These are phyloP conservation scores for Loris lydekkerianus DNA, from an alignment of 2,797 vertebrate species.

Conservation along the genomic window DNA sequence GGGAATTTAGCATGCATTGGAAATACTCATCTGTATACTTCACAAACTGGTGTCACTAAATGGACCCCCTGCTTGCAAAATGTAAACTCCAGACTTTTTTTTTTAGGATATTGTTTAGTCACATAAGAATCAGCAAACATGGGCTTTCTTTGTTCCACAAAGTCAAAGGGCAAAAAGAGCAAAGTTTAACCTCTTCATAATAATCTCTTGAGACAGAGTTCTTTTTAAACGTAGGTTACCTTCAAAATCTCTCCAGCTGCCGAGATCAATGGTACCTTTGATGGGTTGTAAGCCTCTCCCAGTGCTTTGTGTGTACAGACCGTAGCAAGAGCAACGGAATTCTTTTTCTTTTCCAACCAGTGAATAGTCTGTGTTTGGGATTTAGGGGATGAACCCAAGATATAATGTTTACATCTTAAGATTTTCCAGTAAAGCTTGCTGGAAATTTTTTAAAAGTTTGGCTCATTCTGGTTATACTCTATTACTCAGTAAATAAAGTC, in stretches of 20 bases:
- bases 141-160: slow-evolving; percentile 25
- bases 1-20: not conserved
- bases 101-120: not conserved
- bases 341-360: not conserved
- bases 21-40: not conserved
- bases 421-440: slow-evolving; percentile 80
- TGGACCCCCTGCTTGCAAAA: not conserved
- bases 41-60: not conserved
- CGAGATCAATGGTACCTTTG: not conserved
- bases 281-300: slow-evolving; percentile 42
- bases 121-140: not conserved
- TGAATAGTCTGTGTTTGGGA: slow-evolving; percentile 37
- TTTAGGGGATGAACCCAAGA: slow-evolving; percentile 76
- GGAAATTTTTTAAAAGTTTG: slow-evolving; percentile 60
- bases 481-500: slow-evolving; percentile 54
- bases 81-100: not conserved
- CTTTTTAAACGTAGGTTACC: slow-evolving; percentile 25
- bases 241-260: slow-evolving; percentile 26
- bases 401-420: slow-evolving; percentile 67
- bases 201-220: slow-evolving; percentile 40
- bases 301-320: slow-evolving; percentile 81
- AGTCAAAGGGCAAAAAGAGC: slow-evolving; percentile 33
- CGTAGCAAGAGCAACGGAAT: slow-evolving; percentile 74
- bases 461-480: not conserved
- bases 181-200: not conserved